Percentiles rank a stretch among this genome's conserved stretches.
phyloP scores from a whole-genome alignment of 2,888 invertebrate species.

The Troides oblongomaculatus region DNA sequence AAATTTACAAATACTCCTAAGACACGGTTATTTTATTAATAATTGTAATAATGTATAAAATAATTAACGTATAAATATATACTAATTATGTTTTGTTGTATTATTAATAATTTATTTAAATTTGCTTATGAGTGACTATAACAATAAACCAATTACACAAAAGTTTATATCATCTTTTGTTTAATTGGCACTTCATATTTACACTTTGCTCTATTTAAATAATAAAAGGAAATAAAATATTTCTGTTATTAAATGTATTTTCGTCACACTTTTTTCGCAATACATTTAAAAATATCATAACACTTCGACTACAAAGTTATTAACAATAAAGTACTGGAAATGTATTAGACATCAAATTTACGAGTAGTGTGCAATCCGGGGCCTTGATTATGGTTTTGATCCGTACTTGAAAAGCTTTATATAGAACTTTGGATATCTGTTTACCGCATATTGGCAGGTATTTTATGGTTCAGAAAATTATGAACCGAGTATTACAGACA shows the following conservation, averaged over 20 bases:
- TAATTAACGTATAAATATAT: neutral
- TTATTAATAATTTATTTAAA: too few relatives aligned
- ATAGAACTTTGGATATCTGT: constrained; percentile 9
- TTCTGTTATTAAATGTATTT: too few relatives aligned
- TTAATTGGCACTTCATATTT: too few relatives aligned
- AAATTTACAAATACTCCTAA: neutral
- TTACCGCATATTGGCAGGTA: constrained; percentile 2
- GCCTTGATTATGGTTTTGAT: constrained; percentile 14
- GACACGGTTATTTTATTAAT: neutral
- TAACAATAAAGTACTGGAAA: neutral
- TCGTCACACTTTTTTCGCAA: too few relatives aligned
- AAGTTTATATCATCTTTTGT: too few relatives aligned
- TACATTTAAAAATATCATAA: too few relatives aligned
- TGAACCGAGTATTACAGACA: constrained; percentile 8
- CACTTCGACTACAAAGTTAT: neutral
- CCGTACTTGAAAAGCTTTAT: constrained; percentile 3
- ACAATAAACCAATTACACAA: too few relatives aligned
- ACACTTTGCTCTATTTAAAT: too few relatives aligned
- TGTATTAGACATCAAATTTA: constrained; percentile 14
- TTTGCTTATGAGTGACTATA: too few relatives aligned
- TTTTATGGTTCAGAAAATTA: constrained; percentile 20
- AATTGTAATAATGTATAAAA: neutral
- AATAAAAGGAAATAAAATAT: too few relatives aligned
- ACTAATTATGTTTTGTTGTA: too few relatives aligned
- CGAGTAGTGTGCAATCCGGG: constrained; percentile 1